Conservation (phyloP, 2,888 invertebrate species). For the Neoascia interrupta region DNA sequence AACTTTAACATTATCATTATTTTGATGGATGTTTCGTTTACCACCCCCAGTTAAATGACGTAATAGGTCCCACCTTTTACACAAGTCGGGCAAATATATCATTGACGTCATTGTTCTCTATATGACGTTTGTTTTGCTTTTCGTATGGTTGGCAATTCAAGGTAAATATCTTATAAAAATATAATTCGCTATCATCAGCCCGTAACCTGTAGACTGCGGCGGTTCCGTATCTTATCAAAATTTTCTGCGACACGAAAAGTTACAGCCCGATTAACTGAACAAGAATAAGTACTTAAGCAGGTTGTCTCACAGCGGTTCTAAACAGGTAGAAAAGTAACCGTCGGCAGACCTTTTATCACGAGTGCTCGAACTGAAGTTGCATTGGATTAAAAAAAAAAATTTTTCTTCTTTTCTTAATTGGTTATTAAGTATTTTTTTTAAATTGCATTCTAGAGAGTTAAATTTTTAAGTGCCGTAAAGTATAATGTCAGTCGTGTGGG, state of each 20-base stretch:
- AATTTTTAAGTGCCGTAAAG: not conserved
- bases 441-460: slow-evolving; percentile 5
- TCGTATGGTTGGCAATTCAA: no score
- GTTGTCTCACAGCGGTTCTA: not conserved
- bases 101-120: slow-evolving; percentile 17
- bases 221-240: slow-evolving; percentile 45
- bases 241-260: not conserved
- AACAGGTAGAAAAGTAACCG: slow-evolving; percentile 2
- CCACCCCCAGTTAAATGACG: no score
- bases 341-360: not conserved
- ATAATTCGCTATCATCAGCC: slow-evolving; percentile 9
- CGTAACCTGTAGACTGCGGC: slow-evolving; percentile 9
- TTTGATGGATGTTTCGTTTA: no score
- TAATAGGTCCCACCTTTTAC: no score
- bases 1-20: not conserved
- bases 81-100: no score
- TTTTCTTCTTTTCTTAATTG: not conserved
- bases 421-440: not conserved
- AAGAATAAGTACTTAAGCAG: not conserved
- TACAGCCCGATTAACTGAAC: not conserved
- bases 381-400: slow-evolving; percentile 21
- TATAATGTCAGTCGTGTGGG: slow-evolving; percentile 80
- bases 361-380: slow-evolving; percentile 20
- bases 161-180: slow-evolving; percentile 1
- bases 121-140: slow-evolving; percentile 1